Base-by-base conservation (phyloP, 2,113 vertebrate species). In the Larimichthys crocea region DNA sequence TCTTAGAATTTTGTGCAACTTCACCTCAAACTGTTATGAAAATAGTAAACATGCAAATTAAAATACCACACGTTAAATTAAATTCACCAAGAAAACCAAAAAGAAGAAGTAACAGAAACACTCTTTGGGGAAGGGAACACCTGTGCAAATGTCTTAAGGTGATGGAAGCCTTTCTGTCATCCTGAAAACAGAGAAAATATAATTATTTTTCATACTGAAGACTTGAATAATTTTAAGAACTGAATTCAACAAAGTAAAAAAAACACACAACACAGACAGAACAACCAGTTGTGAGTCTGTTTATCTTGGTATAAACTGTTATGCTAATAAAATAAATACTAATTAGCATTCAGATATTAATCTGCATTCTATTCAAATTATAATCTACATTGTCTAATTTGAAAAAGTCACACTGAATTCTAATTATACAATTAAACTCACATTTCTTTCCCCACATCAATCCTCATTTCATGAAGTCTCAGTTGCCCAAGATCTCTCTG, bases 401-500 rank as follows among this genome's bases (percentile, higher is more conserved):
- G 17, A 53, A n/a, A 17, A 40, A 48, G 20, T 26, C 53, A 60
- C 11, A 22, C 9, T 40, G 15, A 16, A 9, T 22, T 66, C 35
- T 63, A 29, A 26, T 69, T 42, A 35, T 6, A 15, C 26, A 29
- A 65, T 40, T 19, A 40, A 70, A 89, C 88, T 91, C 68, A 91
- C 87, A 64, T 55, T 22, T 87, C 52, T 48, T 79, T 74, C 42
- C 15, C 71, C 3, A 24, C 70, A 10, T 53, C 83, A 59, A 20
- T 55, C 1, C 12, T 72, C 22, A 55, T 59, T 46, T 89, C 83
- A 76, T 74, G 49, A 42, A 79, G 76, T n/a, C 9, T 49, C 3
- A 84, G 67, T n/a, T 84, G 31, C 26, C 29, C 50, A 11, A 67
- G 70, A 50, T 90, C 83, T 81, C 88, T 91, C 92, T 93, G 88